Evolutionary conservation across 2,797 vertebrate species (phyloP).

Genomic region (Buphagus erythrorhynchus): DNA sequence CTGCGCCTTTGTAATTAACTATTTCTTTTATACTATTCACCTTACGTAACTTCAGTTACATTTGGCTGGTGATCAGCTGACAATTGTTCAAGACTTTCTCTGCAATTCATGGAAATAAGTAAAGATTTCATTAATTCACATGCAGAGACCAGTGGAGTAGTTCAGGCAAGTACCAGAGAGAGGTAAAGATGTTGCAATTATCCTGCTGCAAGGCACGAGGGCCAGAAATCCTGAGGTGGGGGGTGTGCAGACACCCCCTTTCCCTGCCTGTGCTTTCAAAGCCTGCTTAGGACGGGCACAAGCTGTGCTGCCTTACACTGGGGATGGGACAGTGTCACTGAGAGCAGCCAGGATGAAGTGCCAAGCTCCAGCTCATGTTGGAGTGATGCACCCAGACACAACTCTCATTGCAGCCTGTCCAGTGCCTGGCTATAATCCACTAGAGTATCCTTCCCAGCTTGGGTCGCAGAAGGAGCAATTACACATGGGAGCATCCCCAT

Average conservation of each 20-base stretch:
- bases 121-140: neutral
- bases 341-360: neutral
- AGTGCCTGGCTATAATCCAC: neutral
- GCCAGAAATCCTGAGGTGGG: rapidly evolving
- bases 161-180: rapidly evolving
- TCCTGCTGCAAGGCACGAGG: rapidly evolving
- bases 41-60: neutral
- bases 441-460: neutral
- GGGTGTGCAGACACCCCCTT: neutral
- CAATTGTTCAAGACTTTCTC: neutral
- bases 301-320: neutral
- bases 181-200: neutral
- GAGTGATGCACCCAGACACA: neutral
- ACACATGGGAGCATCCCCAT: neutral
- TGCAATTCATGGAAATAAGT: neutral
- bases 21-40: neutral
- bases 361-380: rapidly evolving
- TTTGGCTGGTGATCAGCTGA: neutral
- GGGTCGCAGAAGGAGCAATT: neutral
- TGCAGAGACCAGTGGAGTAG: neutral
- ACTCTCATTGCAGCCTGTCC: neutral
- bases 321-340: neutral
- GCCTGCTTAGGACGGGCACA: rapidly evolving
- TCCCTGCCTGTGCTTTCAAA: neutral
- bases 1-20: neutral